phyloP scores from a whole-genome alignment of 2,113 vertebrate species.

The Willisornis vidua region DNA sequence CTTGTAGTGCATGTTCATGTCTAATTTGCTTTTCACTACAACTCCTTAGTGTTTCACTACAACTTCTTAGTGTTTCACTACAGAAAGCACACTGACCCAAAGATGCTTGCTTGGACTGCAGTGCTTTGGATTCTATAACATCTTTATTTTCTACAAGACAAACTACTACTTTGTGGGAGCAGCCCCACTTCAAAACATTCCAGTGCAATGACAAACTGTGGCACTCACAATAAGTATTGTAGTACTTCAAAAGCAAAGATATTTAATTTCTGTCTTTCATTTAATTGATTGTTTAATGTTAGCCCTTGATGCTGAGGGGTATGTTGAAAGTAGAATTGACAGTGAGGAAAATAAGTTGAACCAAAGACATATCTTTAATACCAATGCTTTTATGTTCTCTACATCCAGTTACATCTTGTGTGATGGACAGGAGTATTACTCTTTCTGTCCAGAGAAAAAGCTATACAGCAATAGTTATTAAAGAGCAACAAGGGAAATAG shows the following conservation, averaged over 20 bases:
- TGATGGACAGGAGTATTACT: constrained; percentile 54
- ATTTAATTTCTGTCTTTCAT: background rate
- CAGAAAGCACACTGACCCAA: background rate
- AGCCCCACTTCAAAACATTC: background rate
- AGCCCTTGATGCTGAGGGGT: background rate
- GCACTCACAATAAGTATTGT: background rate
- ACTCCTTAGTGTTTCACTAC: background rate
- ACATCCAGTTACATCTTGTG: background rate
- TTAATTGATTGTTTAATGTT: background rate
- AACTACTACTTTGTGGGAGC: background rate
- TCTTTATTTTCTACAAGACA: background rate
- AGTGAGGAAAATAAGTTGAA: background rate
- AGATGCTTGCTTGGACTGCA: background rate
- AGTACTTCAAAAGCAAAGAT: background rate
- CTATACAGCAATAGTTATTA: constrained; percentile 47
- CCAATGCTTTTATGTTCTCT: constrained; percentile 29
- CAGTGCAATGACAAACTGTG: background rate
- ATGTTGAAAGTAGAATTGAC: background rate
- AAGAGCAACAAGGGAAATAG: constrained; percentile 23
- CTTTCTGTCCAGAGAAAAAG: constrained; percentile 22
- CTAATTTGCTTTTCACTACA: background rate
- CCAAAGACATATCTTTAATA: background rate
- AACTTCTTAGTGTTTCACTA: background rate
- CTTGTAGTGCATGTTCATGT: background rate
- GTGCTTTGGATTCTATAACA: background rate